Base-by-base conservation (phyloP, 2,888 invertebrate species). In the Stomorhina lunata region DNA sequence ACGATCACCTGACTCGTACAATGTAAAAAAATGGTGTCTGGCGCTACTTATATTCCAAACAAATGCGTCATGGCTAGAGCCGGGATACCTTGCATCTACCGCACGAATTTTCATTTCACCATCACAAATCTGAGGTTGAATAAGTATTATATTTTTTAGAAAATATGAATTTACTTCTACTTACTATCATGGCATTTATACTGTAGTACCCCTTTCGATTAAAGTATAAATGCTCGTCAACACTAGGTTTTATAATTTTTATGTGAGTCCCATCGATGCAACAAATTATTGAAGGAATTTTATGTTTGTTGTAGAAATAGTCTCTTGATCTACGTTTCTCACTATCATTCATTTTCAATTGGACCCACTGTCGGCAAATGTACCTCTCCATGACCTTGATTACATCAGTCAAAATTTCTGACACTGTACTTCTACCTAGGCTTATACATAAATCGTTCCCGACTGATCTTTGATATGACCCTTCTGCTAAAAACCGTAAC, bases 401-500 rank as follows among this genome's bases (percentile, higher is more conserved):
- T 4, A 50, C 48, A 50, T 22, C 48, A 22, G 4, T 22, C 12
- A 50, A 50, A 50, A 50, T 50, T 50, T 4, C n/a, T 27, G 55
- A 32, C 32, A 55, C 15, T n/a, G n/a, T n/a, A n/a, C n/a, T n/a
- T n/a, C n/a, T n/a, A n/a, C n/a, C n/a, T n/a, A n/a, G n/a, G n/a
- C 22, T 48, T 48, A 48, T 48, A 48, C 27, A 7, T 53, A 12
- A 53, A 53, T 53, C 53, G 53, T 29, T 53, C 6, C 27, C 53
- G 53, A 53, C 53, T 53, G 53, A 53, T 53, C 55, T 55, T 6
- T 55, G 29, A 29, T 32, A 55, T 1, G 55, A 55, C n/a, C 55
- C 29, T 53, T 53, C 29, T 10, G 53, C 29, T 53, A 53, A 53
- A 53, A 53, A 53, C 9, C 53, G 53, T 4, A 55, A 55, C 55